These are phyloP conservation scores for Drosophila willistoni DNA, from an alignment of 1,140 invertebrate genomes.

Conservation along the genomic window DNA sequence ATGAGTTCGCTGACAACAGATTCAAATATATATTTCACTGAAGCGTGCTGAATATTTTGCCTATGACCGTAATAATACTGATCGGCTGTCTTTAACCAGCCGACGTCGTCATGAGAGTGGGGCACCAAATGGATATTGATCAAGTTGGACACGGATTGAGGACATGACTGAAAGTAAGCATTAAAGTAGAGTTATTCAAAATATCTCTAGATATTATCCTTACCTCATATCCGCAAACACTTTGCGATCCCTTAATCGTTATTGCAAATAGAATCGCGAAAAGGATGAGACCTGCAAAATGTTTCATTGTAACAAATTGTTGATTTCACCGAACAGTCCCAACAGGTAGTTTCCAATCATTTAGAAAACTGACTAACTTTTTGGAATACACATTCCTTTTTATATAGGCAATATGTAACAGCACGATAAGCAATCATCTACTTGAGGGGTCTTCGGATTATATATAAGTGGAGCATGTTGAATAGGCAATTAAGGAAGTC, in stretches of 20 bases:
- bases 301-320: conserved; percentile 10
- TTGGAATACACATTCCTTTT: background rate
- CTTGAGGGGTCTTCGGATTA: conserved; percentile 6
- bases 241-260: background rate
- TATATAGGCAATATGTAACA: background rate
- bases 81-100: conserved; percentile 96
- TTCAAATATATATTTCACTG: conserved; percentile 96
- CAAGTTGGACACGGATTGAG: conserved; percentile 85
- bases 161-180: conserved; percentile 83
- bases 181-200: background rate
- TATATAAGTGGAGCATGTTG: conserved; percentile 9
- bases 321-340: background rate
- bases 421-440: conserved; percentile 1
- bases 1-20: conserved; percentile 91
- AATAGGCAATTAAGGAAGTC: background rate
- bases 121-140: conserved; percentile 93
- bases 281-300: conserved; percentile 9
- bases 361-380: background rate
- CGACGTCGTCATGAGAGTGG: conserved; percentile 95
- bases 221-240: conserved; percentile 4
- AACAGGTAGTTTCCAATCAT: background rate
- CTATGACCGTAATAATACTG: conserved; percentile 94
- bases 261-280: background rate
- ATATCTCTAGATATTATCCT: no score
- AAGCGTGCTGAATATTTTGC: conserved; percentile 89